Evolutionary conservation across 2,888 invertebrate species (phyloP).

Genomic region (Agapostemon virescens): DNA sequence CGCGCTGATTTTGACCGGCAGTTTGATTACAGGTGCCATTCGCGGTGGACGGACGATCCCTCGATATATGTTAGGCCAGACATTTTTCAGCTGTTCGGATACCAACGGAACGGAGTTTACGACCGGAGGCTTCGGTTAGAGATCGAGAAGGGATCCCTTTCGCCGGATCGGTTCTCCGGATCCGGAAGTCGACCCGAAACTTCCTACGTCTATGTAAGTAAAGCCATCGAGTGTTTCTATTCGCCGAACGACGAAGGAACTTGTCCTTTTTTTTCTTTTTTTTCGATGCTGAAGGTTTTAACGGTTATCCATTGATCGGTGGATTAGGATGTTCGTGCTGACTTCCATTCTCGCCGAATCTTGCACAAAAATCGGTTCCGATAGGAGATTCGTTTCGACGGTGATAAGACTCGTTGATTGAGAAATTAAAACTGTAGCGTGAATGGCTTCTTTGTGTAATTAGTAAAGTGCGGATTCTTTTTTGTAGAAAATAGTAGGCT

Average conservation of each 20-base stretch:
- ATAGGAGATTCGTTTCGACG: no score
- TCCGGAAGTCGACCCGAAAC: neutral
- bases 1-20: conserved; percentile 74
- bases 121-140: neutral
- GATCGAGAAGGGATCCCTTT: neutral
- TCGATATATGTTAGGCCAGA: neutral
- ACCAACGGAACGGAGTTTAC: neutral
- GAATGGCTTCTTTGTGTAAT: no score
- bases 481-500: no score
- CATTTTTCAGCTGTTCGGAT: neutral
- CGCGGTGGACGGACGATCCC: conserved; percentile 66
- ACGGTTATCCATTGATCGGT: no score
- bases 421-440: no score
- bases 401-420: no score
- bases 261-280: neutral
- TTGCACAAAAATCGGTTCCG: no score
- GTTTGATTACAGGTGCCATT: conserved; percentile 79
- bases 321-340: no score
- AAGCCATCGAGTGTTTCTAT: neutral
- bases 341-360: no score
- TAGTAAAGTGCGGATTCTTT: no score
- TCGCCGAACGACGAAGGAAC: neutral
- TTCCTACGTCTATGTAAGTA: conserved; percentile 14
- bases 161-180: neutral
- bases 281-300: no score